A percentile compares a stretch with the other conserved stretches of the same genome.
phyloP scores from a whole-genome alignment of 2,113 vertebrate genomes.

The Pomatorhinus ruficollis region DNA sequence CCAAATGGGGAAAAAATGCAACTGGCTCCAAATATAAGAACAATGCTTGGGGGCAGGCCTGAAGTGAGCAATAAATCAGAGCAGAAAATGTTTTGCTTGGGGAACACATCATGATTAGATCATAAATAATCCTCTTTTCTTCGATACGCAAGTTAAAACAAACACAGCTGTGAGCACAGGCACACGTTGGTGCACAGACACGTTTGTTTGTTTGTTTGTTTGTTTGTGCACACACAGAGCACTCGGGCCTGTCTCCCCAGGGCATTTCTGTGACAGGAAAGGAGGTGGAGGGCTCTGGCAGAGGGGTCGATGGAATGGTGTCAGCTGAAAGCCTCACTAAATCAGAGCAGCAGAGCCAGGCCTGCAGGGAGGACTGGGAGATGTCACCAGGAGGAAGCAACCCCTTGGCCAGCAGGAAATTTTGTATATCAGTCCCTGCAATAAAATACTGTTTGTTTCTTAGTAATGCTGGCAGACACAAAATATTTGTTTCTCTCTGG shows the following conservation, averaged over 20 bases:
- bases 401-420: neutral
- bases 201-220: neutral
- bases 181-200: neutral
- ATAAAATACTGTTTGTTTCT: neutral
- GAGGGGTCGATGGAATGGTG: neutral
- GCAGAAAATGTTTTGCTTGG: slow-evolving; percentile 16
- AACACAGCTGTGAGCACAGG: slow-evolving; percentile 21
- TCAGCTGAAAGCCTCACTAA: neutral
- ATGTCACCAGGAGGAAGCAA: neutral
- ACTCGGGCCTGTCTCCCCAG: neutral
- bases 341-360: neutral
- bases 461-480: neutral
- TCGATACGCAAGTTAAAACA: neutral
- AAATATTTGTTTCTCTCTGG: neutral
- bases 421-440: neutral
- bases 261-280: neutral
- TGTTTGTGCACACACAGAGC: neutral
- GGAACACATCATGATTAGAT: neutral
- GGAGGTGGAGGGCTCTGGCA: neutral
- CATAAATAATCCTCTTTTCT: slow-evolving; percentile 50
- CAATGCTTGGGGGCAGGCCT: slow-evolving; percentile 39
- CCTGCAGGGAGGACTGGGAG: neutral
- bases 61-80: slow-evolving; percentile 30
- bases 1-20: slow-evolving; percentile 28
- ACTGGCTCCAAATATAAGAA: slow-evolving; percentile 10